Evolutionary conservation across 1,140 invertebrate species (phyloP), one percentile per base, ranked within the genome.

Genomic region (Hylaeus volcanicus): DNA sequence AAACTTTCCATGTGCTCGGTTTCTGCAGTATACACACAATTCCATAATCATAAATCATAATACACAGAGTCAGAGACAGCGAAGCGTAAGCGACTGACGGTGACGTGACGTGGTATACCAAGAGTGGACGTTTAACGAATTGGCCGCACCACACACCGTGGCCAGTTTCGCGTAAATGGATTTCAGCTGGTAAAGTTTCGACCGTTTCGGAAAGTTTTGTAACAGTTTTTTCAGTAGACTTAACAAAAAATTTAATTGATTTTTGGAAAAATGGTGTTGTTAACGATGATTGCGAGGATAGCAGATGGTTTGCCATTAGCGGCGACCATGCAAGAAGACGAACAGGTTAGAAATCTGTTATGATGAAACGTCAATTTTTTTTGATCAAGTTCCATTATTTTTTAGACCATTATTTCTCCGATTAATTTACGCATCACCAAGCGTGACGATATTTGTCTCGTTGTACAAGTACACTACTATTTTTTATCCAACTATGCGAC

Each of bases 241-340:
- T 26, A 3, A 45, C 61, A 26, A 45, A 43, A 15, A 60, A n/a
- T 41, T 63, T n/a, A 55, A 69, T 68, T n/a, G 73, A 74, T 83
- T 74, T 69, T 43, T 37, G 63, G 41, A 83, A 97, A 94, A 91
- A 99, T 99, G 98, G 97, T 99, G 88, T 92, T 99, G 84, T 96
- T 99, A 94, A 99, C 98, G 80, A 98, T 99, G 97, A 99, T 99
- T 90, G 98, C 98, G 4, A 94, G 99, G 84, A 95, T 99, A 83
- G 95, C 96, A 79, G 99, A 99, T 94, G 99, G 98, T 6, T 95
- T 99, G 79, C 98, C 98, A 65, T 93, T 99, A 84, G 98, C 98
- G 51, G 99, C 99, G 53, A 99, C 98, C 51, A 98, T 99, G 95
- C 98, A 99, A 94, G 98, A 99, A 91, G 98, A 99, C 92, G 98